Conservation (phyloP, 2,797 vertebrate genomes). For the Centropyge bicolor region DNA sequence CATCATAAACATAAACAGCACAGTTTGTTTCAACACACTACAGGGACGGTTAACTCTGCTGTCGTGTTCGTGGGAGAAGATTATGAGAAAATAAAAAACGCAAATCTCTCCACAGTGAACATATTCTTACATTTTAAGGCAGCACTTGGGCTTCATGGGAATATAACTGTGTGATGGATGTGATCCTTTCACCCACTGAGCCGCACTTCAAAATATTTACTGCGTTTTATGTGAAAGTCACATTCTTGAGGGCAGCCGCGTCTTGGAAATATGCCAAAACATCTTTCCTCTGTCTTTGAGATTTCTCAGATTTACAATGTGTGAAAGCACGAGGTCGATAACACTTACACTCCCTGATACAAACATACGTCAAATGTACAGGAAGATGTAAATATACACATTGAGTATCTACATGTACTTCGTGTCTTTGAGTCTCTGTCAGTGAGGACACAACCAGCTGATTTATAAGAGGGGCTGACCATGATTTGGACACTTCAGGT, state of each 20-base stretch:
- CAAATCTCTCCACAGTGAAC: conserved; percentile 20
- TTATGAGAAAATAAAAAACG: conserved; percentile 26
- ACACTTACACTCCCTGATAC: not conserved
- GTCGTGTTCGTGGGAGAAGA: conserved; percentile 11
- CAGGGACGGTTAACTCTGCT: conserved; percentile 24
- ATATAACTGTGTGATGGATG: conserved; percentile 27
- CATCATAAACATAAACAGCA: conserved; percentile 20
- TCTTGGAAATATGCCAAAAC: conserved; percentile 23
- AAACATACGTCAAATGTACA: not conserved
- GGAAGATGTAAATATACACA: not conserved
- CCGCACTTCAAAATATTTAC: conserved; percentile 52
- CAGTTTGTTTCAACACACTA: not conserved
- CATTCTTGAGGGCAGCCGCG: conserved; percentile 2
- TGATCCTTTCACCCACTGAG: conserved; percentile 30
- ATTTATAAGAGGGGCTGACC: conserved; percentile 6
- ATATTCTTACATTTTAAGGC: conserved; percentile 29
- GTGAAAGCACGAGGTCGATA: not conserved
- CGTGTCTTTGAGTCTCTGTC: not conserved
- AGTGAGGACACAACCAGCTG: conserved; percentile 9
- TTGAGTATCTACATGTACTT: not conserved
- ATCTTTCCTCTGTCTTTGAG: conserved; percentile 8
- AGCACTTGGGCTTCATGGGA: conserved; percentile 6
- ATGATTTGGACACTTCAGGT: conserved; percentile 34
- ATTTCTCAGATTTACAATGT: not conserved
- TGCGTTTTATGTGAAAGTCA: conserved; percentile 12